Evolutionary conservation across 2,113 vertebrate genomes (phyloP).

Genomic region (Lophochroa leadbeateri): DNA sequence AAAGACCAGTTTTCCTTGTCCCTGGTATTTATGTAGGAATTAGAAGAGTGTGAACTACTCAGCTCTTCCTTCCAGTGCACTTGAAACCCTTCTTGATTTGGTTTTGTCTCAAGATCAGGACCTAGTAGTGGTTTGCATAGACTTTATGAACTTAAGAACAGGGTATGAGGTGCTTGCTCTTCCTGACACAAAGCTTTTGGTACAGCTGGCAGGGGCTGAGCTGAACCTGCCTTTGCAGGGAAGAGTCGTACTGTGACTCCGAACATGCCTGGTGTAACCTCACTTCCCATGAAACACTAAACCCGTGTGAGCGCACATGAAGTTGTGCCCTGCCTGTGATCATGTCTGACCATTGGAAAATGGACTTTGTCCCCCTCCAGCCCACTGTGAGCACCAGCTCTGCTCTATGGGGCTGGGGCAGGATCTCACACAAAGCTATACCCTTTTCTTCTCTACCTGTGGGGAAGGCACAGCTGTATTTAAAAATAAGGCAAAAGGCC

Average conservation of each 20-base stretch:
- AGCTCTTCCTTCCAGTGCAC: neutral
- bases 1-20: neutral
- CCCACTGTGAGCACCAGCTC: fast-evolving
- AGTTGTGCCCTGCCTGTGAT: neutral
- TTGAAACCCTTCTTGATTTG: conserved; percentile 28
- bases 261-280: neutral
- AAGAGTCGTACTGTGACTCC: neutral
- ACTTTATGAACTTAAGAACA: neutral
- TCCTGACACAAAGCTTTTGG: neutral
- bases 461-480: conserved; percentile 11
- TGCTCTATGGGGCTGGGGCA: neutral
- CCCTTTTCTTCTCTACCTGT: neutral
- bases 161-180: neutral
- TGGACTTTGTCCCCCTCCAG: fast-evolving
- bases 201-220: neutral
- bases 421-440: neutral
- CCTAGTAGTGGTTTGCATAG: neutral
- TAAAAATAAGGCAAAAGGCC: neutral
- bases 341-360: neutral
- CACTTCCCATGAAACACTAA: neutral
- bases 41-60: neutral
- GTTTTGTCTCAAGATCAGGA: conserved; percentile 23
- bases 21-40: conserved; percentile 49
- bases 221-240: neutral
- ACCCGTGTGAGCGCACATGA: fast-evolving